Base-by-base conservation (phyloP, 2,888 invertebrate species). In the Drosophila formosana region DNA sequence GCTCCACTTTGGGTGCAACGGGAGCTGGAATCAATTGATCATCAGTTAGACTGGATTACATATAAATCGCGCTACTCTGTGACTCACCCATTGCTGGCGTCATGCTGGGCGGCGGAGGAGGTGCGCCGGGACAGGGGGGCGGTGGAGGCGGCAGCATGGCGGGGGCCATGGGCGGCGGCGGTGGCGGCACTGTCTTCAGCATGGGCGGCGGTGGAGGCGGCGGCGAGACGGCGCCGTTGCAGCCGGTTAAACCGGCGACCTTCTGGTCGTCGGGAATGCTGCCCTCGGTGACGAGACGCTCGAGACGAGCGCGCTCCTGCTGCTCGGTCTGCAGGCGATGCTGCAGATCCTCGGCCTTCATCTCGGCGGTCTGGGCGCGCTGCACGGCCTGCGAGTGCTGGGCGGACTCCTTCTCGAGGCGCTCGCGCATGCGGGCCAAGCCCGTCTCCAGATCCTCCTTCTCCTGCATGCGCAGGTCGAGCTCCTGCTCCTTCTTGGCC, bases 211-310 rank as follows among this genome's bases (percentile, higher is more conserved):
- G 89, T n/a, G 92, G 90, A 34, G 92, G 90, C n/a, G 91, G 90
- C 9, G 95, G 94, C 1, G 95, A 95, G 0, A 95, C 94, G 11
- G 92, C 91, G 3, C 92, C 92, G 93, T 94, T 32, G 92, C 94
- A 41, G 93, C 94, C 57, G 1, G 90, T 91, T 3, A 93, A 83
- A 0, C 93, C 93, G 56, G 94, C 93, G 66, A 95, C 96, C 94
- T 98, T 98, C 28, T 98, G 97, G 91, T 98, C 98, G 91, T 98
- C 98, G 6, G 98, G 98, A 90, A 98, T 95, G 93, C 97, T 97
- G 75, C 98, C 98, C 80, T 97, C 97, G 79, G 96, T 97, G 75
- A 98, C 96, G 82, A 98, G 94, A 86, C 96, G 95, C 91, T 98
- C 97, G 70, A 97, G 94, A 65, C 97, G 95, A 72, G 95, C 94